These are phyloP conservation scores for Apis florea DNA, from an alignment of 1,140 invertebrate species.

Conservation along the genomic window DNA sequence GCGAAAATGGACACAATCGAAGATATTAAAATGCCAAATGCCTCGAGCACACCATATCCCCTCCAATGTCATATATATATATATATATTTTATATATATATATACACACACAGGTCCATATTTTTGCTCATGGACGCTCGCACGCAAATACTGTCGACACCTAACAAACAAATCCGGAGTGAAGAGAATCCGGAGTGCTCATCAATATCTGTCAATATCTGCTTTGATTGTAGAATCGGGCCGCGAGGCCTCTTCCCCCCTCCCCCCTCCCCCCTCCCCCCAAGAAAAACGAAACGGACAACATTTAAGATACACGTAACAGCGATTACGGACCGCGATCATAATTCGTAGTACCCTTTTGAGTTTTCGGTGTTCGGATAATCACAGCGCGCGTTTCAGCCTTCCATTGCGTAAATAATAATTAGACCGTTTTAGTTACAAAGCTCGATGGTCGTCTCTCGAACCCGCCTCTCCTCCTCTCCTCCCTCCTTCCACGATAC, in stretches of 20 bases:
- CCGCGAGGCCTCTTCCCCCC: too few relatives aligned
- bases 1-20: not conserved
- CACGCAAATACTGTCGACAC: constrained; percentile 36
- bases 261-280: not conserved
- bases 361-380: constrained; percentile 75
- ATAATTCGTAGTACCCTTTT: constrained; percentile 72
- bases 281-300: constrained; percentile 39
- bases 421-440: constrained; percentile 58
- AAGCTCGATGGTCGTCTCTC: constrained; percentile 7
- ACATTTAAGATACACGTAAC: constrained; percentile 56
- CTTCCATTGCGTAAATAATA: constrained; percentile 66
- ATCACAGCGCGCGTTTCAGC: constrained; percentile 78
- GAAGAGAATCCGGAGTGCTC: not conserved
- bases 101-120: constrained; percentile 18
- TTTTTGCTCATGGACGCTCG: constrained; percentile 25
- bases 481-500: too few relatives aligned
- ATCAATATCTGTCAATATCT: too few relatives aligned
- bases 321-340: constrained; percentile 47
- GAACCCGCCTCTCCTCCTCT: not conserved
- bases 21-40: too few relatives aligned
- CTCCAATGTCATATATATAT: not conserved
- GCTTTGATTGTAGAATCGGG: not conserved
- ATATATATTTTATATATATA: constrained; percentile 1
- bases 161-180: constrained; percentile 3
- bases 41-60: not conserved